phyloP scores from a whole-genome alignment of 2,888 invertebrate genomes.

The Meiosimyza decipiens region DNA sequence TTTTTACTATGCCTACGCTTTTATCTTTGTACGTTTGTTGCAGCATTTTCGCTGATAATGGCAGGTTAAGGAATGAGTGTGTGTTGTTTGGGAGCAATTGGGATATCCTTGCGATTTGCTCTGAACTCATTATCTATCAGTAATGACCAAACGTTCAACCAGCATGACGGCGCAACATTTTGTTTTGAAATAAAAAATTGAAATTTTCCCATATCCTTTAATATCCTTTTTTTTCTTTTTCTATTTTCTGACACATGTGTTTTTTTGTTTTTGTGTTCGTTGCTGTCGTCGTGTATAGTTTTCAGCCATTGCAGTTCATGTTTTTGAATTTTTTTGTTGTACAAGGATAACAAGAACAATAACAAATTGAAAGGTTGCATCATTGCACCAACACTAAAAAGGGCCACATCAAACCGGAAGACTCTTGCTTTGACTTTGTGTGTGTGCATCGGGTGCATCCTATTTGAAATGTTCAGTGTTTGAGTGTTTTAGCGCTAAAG shows the following conservation, averaged over 20 bases:
- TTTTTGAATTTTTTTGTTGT: no score
- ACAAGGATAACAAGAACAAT: no score
- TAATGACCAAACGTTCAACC: constrained; percentile 11
- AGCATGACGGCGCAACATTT: not conserved
- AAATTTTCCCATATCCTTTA: not conserved
- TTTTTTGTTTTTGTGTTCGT: not conserved
- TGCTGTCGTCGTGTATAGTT: constrained; percentile 7
- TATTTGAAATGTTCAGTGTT: constrained; percentile 14
- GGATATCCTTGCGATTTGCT: not conserved
- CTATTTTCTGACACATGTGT: not conserved
- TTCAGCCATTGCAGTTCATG: constrained; percentile 6
- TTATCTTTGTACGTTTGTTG: not conserved
- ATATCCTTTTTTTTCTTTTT: constrained; percentile 15
- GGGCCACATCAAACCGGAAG: constrained; percentile 25
- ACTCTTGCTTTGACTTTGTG: constrained; percentile 34
- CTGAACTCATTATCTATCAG: constrained; percentile 29
- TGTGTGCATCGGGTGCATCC: constrained; percentile 23
- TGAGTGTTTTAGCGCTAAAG: constrained; percentile 17
- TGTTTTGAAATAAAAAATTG: no score
- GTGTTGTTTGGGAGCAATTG: not conserved
- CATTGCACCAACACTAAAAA: not conserved
- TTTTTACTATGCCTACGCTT: not conserved
- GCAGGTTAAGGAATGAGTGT: not conserved
- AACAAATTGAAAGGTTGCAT: no score
- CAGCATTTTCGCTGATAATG: not conserved